phyloP scores from a whole-genome alignment of 2,888 invertebrate genomes.

The Vesta saturnalis region DNA sequence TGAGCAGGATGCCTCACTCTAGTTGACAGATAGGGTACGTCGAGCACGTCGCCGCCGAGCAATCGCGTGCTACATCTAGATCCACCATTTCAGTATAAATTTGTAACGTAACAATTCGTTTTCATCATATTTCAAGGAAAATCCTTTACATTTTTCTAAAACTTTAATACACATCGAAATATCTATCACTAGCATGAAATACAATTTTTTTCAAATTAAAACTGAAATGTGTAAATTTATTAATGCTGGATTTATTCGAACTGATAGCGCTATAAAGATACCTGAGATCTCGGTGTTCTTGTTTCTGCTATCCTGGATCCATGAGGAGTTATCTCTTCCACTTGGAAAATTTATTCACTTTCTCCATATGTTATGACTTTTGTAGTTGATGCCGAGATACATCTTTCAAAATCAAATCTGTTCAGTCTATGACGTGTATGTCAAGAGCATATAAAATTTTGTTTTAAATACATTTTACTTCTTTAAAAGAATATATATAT shows the following conservation, averaged over 20 bases:
- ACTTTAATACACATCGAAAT: not conserved
- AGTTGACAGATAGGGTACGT: slow-evolving; percentile 53
- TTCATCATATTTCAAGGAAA: not conserved
- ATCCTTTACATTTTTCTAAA: not conserved
- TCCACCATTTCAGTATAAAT: slow-evolving; percentile 35
- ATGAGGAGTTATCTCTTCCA: slow-evolving; percentile 31
- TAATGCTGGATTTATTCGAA: not conserved
- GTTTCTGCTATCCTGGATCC: slow-evolving; percentile 20
- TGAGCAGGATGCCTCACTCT: slow-evolving; percentile 42
- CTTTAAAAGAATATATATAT: too few relatives aligned
- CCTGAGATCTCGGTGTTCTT: slow-evolving; percentile 21
- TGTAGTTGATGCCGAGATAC: slow-evolving; percentile 4
- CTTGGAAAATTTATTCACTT: slow-evolving; percentile 23
- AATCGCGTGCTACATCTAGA: slow-evolving; percentile 47
- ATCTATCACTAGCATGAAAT: too few relatives aligned
- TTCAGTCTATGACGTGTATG: too few relatives aligned
- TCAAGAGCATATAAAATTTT: too few relatives aligned
- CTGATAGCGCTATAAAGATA: slow-evolving; percentile 20
- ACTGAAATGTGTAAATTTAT: not conserved
- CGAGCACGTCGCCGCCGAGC: slow-evolving; percentile 46
- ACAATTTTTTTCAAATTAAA: not conserved
- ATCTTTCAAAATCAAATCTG: too few relatives aligned
- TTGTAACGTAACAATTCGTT: not conserved
- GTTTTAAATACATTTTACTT: too few relatives aligned
- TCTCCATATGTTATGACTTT: slow-evolving; percentile 27